Conservation (phyloP, 2,888 invertebrate genomes). For the Aporophyla lueneburgensis region DNA sequence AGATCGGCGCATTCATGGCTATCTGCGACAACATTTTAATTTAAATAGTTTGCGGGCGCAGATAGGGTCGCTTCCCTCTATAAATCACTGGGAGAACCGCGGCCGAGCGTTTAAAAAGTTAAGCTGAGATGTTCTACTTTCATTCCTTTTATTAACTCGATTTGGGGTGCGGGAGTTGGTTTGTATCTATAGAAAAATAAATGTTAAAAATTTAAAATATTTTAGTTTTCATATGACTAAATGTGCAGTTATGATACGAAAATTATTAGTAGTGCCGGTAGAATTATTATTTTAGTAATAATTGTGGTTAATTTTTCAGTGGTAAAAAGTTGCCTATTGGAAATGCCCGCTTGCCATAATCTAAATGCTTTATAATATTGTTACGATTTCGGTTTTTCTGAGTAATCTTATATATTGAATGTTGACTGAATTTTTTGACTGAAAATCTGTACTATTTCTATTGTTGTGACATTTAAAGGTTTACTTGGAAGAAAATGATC, state of each 20-base stretch:
- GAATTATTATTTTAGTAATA: background rate
- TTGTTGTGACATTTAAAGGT: background rate
- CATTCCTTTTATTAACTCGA: slow-evolving; percentile 74
- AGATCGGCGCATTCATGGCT: slow-evolving; percentile 69
- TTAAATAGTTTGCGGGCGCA: slow-evolving; percentile 82
- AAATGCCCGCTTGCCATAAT: too few species aligned
- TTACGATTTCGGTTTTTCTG: too few species aligned
- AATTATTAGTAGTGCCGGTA: background rate
- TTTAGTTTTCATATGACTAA: background rate
- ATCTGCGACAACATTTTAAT: slow-evolving; percentile 85
- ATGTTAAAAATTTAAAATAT: background rate
- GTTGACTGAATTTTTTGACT: too few species aligned
- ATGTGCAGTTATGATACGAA: background rate
- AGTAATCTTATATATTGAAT: background rate
- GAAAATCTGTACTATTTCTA: background rate
- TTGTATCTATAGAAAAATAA: background rate
- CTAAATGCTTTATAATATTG: too few species aligned
- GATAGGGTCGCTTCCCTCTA: slow-evolving; percentile 71
- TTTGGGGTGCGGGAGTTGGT: slow-evolving; percentile 37
- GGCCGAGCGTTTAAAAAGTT: slow-evolving; percentile 81
- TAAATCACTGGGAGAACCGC: slow-evolving; percentile 73
- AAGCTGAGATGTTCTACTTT: slow-evolving; percentile 75
- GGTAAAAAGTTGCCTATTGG: background rate
- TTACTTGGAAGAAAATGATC: background rate
- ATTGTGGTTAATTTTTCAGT: background rate